phyloP scores from a whole-genome alignment of 2,888 invertebrate species.

The Atethmia centrago region DNA sequence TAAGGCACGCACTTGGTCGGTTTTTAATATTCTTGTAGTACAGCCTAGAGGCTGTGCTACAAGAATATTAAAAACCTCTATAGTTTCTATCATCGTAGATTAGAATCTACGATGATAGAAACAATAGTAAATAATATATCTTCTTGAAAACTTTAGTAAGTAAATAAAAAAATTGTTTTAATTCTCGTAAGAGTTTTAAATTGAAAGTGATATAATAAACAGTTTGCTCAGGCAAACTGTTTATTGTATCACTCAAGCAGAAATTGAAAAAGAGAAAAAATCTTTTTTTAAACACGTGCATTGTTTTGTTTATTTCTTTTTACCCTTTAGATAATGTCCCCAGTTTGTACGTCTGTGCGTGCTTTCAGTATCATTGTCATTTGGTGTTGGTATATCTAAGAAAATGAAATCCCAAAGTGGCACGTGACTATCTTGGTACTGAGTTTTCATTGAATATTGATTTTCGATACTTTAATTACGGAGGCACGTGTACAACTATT shows the following conservation, averaged over 20 bases:
- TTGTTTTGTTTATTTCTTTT: neutral
- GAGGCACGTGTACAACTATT: too few relatives aligned
- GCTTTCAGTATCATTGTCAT: neutral
- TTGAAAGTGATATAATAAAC: neutral
- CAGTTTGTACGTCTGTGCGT: neutral
- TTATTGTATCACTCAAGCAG: too few relatives aligned
- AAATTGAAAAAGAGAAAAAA: too few relatives aligned
- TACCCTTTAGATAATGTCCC: neutral
- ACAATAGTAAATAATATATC: neutral
- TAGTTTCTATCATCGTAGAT: too few relatives aligned
- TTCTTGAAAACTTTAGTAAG: neutral
- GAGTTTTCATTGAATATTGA: too few relatives aligned
- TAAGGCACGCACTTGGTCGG: too few relatives aligned
- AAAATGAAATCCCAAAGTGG: neutral
- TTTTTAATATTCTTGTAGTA: neutral
- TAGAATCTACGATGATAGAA: neutral
- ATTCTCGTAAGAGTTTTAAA: conserved; percentile 3
- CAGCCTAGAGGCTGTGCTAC: too few relatives aligned
- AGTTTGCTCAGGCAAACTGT: too few relatives aligned
- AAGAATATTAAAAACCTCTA: too few relatives aligned
- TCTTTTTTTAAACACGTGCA: neutral
- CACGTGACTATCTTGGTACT: conserved; percentile 1
- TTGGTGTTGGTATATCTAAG: neutral
- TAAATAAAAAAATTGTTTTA: neutral
- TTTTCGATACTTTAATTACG: too few relatives aligned